Percentiles rank a stretch among this genome's conserved stretches.
phyloP scores from a whole-genome alignment of 2,113 vertebrate species.

The Halcyon senegalensis region DNA sequence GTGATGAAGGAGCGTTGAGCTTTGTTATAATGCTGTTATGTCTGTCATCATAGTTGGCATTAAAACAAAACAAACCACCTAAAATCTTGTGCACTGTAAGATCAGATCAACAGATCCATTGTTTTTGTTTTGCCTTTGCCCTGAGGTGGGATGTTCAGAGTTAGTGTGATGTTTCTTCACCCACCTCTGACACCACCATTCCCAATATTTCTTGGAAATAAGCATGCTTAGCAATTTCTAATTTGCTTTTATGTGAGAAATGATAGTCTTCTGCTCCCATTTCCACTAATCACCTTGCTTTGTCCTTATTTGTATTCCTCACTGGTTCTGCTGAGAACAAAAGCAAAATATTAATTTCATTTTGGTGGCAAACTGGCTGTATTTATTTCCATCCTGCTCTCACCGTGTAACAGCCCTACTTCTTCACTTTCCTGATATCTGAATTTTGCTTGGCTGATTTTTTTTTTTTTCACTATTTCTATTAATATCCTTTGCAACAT shows the following conservation, averaged over 20 bases:
- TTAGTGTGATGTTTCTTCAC: background rate
- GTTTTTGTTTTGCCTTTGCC: background rate
- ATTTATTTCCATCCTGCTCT: background rate
- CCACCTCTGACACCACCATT: background rate
- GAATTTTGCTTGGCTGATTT: rapidly evolving
- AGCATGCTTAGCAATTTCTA: background rate
- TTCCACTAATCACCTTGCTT: background rate
- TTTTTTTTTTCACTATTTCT: background rate
- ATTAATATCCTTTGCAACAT: background rate
- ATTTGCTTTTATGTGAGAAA: background rate
- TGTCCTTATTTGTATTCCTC: background rate
- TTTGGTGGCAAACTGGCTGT: background rate
- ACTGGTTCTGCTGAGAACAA: background rate
- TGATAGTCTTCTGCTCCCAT: background rate
- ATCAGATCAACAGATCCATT: background rate
- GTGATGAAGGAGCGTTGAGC: background rate
- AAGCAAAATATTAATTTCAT: background rate
- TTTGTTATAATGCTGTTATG: background rate
- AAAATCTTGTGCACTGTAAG: background rate
- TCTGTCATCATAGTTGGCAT: background rate
- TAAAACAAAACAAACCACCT: background rate
- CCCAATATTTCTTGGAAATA: background rate
- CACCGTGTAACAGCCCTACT: background rate
- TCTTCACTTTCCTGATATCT: background rate
- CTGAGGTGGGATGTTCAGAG: background rate